Evolutionary conservation across 2,888 invertebrate genomes (phyloP).

Genomic region (Sinotaia quadrata): DNA sequence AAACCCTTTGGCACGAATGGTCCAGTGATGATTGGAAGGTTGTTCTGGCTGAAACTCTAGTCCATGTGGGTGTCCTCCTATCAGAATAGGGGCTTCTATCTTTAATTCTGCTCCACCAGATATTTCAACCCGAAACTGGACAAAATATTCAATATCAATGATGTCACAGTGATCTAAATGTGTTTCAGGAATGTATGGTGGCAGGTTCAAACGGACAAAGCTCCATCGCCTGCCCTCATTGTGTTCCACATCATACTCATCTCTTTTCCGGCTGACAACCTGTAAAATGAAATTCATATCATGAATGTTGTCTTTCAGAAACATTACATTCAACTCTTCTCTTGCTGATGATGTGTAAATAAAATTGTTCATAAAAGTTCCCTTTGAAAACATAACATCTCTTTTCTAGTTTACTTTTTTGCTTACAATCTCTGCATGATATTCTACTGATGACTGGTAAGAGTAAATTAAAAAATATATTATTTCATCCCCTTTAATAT

Average conservation of each 20-base stretch:
- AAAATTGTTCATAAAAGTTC: too few relatives aligned
- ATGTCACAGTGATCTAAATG: conserved; percentile 69
- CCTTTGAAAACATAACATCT: too few relatives aligned
- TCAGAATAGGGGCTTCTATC: conserved; percentile 61
- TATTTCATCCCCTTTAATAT: too few relatives aligned
- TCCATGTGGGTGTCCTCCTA: conserved; percentile 61
- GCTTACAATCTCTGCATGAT: too few relatives aligned
- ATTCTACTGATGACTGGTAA: too few relatives aligned
- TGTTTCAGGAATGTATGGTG: conserved; percentile 71
- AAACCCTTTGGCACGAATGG: conserved; percentile 41
- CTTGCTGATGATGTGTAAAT: too few relatives aligned
- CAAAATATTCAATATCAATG: conserved; percentile 67
- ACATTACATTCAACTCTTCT: too few relatives aligned
- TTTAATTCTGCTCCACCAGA: conserved; percentile 60
- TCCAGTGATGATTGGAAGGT: conserved; percentile 55
- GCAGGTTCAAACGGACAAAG: conserved; percentile 65
- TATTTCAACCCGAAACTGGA: conserved; percentile 68
- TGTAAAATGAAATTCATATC: conserved; percentile 40
- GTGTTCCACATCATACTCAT: conserved; percentile 63
- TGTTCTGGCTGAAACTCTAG: conserved; percentile 46
- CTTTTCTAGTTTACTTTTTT: too few relatives aligned
- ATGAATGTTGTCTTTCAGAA: too few relatives aligned
- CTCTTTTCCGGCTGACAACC: conserved; percentile 69
- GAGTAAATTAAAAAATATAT: too few relatives aligned
- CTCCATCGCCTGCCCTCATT: conserved; percentile 70